Base-by-base conservation (phyloP, 2,113 vertebrate genomes). In the Sterrhoptilus dennistouni region DNA sequence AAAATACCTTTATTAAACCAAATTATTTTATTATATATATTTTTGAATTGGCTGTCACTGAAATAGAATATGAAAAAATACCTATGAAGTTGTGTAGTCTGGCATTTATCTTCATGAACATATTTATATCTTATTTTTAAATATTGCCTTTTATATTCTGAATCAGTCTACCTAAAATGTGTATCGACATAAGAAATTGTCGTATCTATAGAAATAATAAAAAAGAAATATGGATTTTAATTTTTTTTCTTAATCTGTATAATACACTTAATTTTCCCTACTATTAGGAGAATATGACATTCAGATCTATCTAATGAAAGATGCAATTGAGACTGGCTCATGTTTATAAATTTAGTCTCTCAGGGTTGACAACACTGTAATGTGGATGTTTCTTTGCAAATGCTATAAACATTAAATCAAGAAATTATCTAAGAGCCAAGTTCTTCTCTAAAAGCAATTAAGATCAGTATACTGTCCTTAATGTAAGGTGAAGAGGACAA, bases 31-130 rank as follows among this genome's bases (percentile, higher is more conserved):
- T 13, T 0, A 7, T 31, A 52, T 7, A 56, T 70, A 54, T 59
- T 74, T 65, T 56, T 60, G 1, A 65, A 14, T 42, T 60, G 9
- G 5, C 3, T 31, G 3, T 56, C 47, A 42, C 13, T 84, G 20
- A 77, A 80, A 23, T 33, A 53, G 16, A 70, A 53, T 29, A n/a
- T 47, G 4, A 70, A 76, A 72, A 49, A 25, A 3, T 9, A 15
- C 7, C 6, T 38, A 20, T 44, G 61, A 69, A 8, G 3, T 38
- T 2, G 2, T 57, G 17, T 33, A 38, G 25, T 40, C 38, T 60
- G 33, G 65, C 47, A 69, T 54, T 45, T 0, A 45, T 28, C 9
- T 78, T 49, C 0, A 0, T 52, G 12, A 65, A 12, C 3, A 24
- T 45, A 45, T 63, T 28, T 45, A 14, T 42, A 19, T 12, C 6